Conservation (phyloP, 2,113 vertebrate species). For the Amblyornis subalaris region DNA sequence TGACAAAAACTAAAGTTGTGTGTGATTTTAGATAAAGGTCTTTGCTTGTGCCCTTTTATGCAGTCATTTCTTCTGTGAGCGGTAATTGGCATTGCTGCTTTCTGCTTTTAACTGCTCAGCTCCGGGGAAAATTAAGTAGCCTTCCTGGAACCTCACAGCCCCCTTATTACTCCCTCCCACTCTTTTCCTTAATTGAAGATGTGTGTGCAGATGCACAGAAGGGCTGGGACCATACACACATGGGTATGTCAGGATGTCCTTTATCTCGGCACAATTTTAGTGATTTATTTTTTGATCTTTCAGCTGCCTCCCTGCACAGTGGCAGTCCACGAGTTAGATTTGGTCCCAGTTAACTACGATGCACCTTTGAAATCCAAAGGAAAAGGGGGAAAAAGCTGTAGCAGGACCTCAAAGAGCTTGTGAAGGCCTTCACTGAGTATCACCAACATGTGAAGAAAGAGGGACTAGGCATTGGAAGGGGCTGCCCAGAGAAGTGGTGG, state of each 20-base stretch:
- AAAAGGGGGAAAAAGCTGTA: not conserved
- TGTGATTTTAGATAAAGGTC: not conserved
- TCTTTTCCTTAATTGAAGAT: not conserved
- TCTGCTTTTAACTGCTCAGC: not conserved
- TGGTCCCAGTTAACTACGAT: fast-evolving
- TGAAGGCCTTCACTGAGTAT: not conserved
- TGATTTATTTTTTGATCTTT: not conserved
- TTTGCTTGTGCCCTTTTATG: not conserved
- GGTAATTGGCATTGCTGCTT: not conserved
- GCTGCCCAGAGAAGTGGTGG: not conserved
- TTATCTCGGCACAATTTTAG: not conserved
- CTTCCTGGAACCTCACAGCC: not conserved
- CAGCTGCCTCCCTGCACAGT: not conserved
- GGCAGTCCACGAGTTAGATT: fast-evolving
- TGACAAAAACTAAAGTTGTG: not conserved
- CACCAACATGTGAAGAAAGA: not conserved
- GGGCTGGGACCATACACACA: not conserved
- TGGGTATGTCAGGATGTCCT: not conserved
- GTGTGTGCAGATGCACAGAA: not conserved
- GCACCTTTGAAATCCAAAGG: not conserved
- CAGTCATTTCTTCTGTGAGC: not conserved
- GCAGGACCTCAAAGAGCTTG: fast-evolving
- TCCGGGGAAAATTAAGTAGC: not conserved
- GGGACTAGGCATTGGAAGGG: not conserved
- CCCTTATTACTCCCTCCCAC: not conserved